These are phyloP conservation scores for Enoplolaimus lenunculus DNA, from an alignment of 2,888 invertebrate genomes.

Conservation along the genomic window DNA sequence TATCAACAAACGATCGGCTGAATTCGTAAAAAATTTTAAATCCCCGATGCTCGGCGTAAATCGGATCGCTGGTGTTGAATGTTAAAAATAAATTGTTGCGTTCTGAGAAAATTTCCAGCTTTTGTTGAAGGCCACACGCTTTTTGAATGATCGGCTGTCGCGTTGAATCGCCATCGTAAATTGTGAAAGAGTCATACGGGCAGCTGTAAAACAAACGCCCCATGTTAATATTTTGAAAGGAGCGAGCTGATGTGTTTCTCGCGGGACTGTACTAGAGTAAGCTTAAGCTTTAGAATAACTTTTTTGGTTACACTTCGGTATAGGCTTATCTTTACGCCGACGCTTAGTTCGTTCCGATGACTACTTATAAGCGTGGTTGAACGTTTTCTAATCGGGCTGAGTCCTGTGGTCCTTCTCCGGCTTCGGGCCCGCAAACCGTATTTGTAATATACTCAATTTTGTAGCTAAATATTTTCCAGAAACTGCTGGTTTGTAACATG, in stretches of 20 bases:
- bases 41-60: slow-evolving; percentile 79
- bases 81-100: slow-evolving; percentile 33
- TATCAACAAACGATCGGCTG: slow-evolving; percentile 91
- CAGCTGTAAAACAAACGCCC: slow-evolving; percentile 60
- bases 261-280: too few relatives aligned
- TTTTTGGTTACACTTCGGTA: background rate
- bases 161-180: slow-evolving; percentile 83
- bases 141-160: slow-evolving; percentile 52
- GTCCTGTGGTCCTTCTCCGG: too few relatives aligned
- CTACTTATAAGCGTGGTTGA: too few relatives aligned
- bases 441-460: too few relatives aligned
- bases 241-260: too few relatives aligned
- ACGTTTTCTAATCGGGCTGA: too few relatives aligned
- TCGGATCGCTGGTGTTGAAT: slow-evolving; percentile 38
- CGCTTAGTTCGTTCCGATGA: too few relatives aligned
- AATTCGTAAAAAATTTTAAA: slow-evolving; percentile 98
- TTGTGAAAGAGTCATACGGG: slow-evolving; percentile 92
- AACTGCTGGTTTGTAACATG: too few relatives aligned
- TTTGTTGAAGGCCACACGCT: slow-evolving; percentile 38
- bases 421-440: too few relatives aligned
- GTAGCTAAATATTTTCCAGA: too few relatives aligned
- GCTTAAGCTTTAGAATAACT: too few relatives aligned
- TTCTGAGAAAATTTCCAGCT: slow-evolving; percentile 29
- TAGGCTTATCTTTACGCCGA: too few relatives aligned
- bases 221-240: background rate